These are phyloP conservation scores for Mesitornis unicolor DNA, from an alignment of 2,113 vertebrate species.

Conservation along the genomic window DNA sequence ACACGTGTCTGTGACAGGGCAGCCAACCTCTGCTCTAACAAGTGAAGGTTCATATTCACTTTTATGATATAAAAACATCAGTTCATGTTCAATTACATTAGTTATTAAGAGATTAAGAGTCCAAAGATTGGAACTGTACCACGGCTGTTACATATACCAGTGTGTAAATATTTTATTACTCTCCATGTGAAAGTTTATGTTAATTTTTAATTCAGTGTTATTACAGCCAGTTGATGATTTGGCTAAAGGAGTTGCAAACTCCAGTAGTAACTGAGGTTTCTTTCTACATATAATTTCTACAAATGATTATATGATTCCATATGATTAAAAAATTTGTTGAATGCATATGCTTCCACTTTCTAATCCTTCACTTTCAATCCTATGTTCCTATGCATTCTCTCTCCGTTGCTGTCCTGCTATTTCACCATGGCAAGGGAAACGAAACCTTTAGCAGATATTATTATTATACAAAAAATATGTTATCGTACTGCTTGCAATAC, in stretches of 20 bases:
- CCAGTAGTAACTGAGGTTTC: not conserved
- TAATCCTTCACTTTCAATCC: not conserved
- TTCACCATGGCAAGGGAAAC: not conserved
- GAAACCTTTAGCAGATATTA: not conserved
- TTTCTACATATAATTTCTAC: too few relatives aligned
- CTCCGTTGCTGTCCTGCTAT: not conserved
- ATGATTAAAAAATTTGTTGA: too few relatives aligned
- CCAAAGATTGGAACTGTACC: not conserved
- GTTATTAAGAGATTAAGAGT: not conserved
- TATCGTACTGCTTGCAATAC: not conserved
- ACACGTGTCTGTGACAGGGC: not conserved
- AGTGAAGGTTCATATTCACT: not conserved
- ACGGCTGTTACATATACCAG: not conserved
- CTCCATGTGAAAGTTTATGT: not conserved
- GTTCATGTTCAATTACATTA: not conserved
- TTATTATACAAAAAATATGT: not conserved
- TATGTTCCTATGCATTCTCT: fast-evolving
- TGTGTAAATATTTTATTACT: not conserved
- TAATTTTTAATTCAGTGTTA: not conserved
- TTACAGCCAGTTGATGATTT: not conserved
- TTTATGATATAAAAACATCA: not conserved
- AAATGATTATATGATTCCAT: not conserved
- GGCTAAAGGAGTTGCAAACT: not conserved
- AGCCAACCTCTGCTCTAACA: not conserved
- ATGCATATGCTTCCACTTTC: not conserved